phyloP scores from a whole-genome alignment of 2,113 vertebrate genomes.

The Burhinus bistriatus region DNA sequence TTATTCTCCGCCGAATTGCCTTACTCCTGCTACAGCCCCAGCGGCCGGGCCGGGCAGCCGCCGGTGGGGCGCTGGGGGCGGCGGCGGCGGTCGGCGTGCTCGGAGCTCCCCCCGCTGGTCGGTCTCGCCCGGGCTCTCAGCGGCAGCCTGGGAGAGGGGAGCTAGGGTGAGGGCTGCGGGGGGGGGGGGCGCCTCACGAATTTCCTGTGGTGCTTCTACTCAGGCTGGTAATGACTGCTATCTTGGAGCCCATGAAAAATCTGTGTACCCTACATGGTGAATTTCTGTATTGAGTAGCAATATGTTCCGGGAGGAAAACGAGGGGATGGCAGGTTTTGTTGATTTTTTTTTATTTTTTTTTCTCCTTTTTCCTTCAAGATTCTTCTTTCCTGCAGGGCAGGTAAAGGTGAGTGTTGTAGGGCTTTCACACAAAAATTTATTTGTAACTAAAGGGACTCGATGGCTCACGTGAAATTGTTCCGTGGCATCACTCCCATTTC shows the following conservation, averaged over 20 bases:
- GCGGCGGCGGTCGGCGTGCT: neutral
- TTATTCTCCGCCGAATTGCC: accelerated
- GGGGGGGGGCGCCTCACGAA: accelerated
- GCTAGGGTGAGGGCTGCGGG: too few relatives aligned
- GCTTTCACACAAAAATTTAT: neutral
- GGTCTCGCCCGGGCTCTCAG: neutral
- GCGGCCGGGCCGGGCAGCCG: neutral
- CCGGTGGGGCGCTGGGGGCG: too few relatives aligned
- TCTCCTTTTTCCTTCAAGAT: too few relatives aligned
- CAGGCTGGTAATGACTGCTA: accelerated
- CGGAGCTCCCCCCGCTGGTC: constrained; percentile 44
- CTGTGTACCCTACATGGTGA: accelerated
- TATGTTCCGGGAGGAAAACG: neutral
- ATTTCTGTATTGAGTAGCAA: accelerated
- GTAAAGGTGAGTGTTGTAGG: neutral
- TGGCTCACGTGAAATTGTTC: neutral
- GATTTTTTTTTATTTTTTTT: neutral
- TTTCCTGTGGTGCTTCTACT: accelerated
- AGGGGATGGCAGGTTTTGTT: neutral
- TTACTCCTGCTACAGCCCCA: accelerated
- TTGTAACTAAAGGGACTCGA: neutral
- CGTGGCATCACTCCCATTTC: neutral
- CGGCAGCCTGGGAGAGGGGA: neutral
- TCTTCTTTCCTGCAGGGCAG: neutral
- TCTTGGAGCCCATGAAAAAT: accelerated